Evolutionary conservation across 1,140 invertebrate genomes (phyloP), one percentile per base, ranked within the genome.

Genomic region (Calliopsis andreniformis): DNA sequence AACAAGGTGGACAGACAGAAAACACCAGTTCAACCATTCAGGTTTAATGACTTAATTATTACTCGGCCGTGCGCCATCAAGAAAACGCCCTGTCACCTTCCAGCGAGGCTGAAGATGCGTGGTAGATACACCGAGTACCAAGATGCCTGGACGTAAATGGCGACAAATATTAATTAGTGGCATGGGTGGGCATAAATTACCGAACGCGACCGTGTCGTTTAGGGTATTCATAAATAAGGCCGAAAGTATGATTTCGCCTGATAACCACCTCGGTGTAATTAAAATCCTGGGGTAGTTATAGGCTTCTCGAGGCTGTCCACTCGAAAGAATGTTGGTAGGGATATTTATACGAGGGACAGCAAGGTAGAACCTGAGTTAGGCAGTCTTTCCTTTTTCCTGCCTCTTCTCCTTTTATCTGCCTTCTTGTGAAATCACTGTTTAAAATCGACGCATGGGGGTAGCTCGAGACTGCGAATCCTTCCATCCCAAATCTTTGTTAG

Each of bases 111-210:
- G 23, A 53, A 53, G 20, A 28, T 53, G 18, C 18, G 55, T 30
- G 55, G 20, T 35, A n/a, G 25, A 42, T 6, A 14, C 23, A 25
- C 3, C 23, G 23, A 39, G 59, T 62, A 16, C 59, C 59, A 28
- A 2, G 6, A 39, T n/a, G 32, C 18, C 8, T 55, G 67, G 70
- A 53, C 75, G 68, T 87, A 88, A 61, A 89, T 87, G 88, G 88
- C 86, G 88, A 90, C 89, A 89, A 91, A 89, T 91, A 91, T 90
- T 90, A 91, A 91, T 91, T 90, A 89, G 86, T 76, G 79, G 62
- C 55, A 62, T 76, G 53, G 68, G 67, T 59, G 35, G 32, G 67
- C 67, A 88, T 89, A 87, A 87, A 87, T 89, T 80, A 62, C 56
- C 32, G 67, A 56, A 43, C 56, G 62, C 32, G 18, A 69, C 66